phyloP scores from a whole-genome alignment of 2,113 vertebrate species.

The Pyxicephalus adspersus region DNA sequence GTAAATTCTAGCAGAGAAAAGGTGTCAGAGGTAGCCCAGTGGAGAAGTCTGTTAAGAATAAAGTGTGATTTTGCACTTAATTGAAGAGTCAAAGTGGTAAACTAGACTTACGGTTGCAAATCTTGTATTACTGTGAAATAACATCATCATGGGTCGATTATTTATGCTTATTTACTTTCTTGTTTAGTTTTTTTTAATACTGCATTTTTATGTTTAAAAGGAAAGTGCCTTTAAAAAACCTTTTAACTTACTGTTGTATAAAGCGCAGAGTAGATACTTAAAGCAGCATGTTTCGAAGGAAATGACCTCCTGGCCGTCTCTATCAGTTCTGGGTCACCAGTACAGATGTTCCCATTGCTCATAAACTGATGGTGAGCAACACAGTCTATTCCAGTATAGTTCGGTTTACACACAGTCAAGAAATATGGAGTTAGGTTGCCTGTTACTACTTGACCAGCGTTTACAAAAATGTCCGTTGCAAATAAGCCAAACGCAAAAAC shows the following conservation, averaged over 20 bases:
- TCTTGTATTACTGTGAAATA: no score
- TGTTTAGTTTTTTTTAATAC: no score
- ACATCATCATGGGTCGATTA: no score
- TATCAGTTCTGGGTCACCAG: constrained; percentile 83
- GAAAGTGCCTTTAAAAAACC: no score
- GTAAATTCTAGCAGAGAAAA: no score
- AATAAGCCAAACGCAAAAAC: constrained; percentile 98
- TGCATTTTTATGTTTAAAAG: no score
- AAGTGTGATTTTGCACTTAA: no score
- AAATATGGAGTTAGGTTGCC: constrained; percentile 95
- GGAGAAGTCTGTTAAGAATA: no score
- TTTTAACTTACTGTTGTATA: constrained; percentile 88
- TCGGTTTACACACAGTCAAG: constrained; percentile 94
- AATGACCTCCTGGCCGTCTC: constrained; percentile 92
- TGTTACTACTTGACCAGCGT: constrained; percentile 95
- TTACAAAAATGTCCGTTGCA: constrained; percentile 98
- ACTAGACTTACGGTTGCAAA: no score
- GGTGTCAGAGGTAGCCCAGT: no score
- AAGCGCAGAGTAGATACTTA: constrained; percentile 95
- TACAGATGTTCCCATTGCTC: constrained; percentile 90
- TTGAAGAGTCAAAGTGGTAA: no score
- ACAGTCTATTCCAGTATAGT: constrained; percentile 91
- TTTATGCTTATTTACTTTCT: no score
- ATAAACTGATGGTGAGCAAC: constrained; percentile 87
- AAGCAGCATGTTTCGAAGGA: constrained; percentile 95